Base-by-base conservation (phyloP, 1,140 invertebrate genomes). In the Drosophila pachea region DNA sequence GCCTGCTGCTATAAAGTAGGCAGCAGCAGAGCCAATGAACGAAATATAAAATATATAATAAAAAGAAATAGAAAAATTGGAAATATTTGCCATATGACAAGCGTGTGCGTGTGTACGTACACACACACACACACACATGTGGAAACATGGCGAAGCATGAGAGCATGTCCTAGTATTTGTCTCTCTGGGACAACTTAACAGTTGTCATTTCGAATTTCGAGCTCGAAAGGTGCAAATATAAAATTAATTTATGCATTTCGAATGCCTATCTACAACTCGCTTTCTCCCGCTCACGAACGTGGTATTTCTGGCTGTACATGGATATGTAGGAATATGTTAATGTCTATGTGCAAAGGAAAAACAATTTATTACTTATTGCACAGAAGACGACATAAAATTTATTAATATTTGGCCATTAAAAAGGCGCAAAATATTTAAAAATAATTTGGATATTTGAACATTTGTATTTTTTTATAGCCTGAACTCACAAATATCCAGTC, bases 321-420 rank as follows among this genome's bases (percentile, higher is more conserved):
- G 22, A 69, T 54, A 43, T 35, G 8, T 60, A 66, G 47, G 52
- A 22, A 38, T 59, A 54, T 47, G 0, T 48, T 54, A 33, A 45
- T 42, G 7, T 45, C 11, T 16, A 35, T 48, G 22, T 62, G 54
- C 16, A 73, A 59, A 42, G 47, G 60, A 84, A 86, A 74, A 74
- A 11, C 54, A 86, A 86, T 86, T 84, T 84, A 84, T 84, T 86
- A 86, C 76, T 86, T 79, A 66, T 74, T 81, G 81, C 81, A 74
- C 48, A 53, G 61, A 59, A 74, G 62, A 69, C 68, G 81, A 86
- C 81, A 86, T 45, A 33, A 73, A 86, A 86, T 81, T 77, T 86
- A 86, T 86, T 81, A 86, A 86, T 86, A 86, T 81, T 81, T 67
- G 64, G 54, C 52, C 62, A 83, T 84, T 84, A 76, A 75, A 78